A percentile compares a stretch with the other conserved stretches of the same genome.
phyloP scores from a whole-genome alignment of 2,888 invertebrate genomes.

The Polietes domitor region DNA sequence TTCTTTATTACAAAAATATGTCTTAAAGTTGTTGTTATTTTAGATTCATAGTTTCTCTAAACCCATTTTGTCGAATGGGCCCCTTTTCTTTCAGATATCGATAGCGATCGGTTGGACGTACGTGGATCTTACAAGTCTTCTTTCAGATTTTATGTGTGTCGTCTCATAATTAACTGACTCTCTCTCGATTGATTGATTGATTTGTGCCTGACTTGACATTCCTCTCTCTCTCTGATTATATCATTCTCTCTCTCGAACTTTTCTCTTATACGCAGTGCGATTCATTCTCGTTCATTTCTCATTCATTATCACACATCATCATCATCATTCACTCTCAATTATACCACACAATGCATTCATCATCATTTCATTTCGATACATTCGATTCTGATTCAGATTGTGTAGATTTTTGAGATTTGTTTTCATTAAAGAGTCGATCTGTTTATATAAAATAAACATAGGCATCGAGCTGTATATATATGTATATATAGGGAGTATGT shows the following conservation, averaged over 20 bases:
- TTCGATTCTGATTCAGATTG: constrained; percentile 1
- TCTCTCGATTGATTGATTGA: no score
- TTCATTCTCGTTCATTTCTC: constrained; percentile 28
- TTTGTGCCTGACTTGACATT: constrained; percentile 14
- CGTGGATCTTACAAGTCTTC: background rate
- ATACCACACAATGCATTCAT: constrained; percentile 17
- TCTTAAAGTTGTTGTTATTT: background rate
- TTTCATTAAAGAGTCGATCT: background rate
- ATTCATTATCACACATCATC: constrained; percentile 24
- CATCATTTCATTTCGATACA: constrained; percentile 14
- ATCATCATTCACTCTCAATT: background rate
- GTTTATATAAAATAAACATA: no score
- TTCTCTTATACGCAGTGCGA: constrained; percentile 1
- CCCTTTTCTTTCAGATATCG: no score
- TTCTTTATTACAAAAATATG: background rate
- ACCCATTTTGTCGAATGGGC: background rate
- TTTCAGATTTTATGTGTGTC: constrained; percentile 12
- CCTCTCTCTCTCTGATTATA: background rate
- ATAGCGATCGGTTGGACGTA: constrained; percentile 10
- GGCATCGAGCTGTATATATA: background rate
- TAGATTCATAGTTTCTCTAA: constrained; percentile 3
- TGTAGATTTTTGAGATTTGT: constrained; percentile 9
- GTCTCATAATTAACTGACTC: constrained; percentile 2
- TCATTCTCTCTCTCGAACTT: background rate
- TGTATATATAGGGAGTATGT: constrained; percentile 6